Percentiles rank a stretch among this genome's conserved stretches.
phyloP scores from a whole-genome alignment of 1,140 invertebrate species.

The Steinernema khuongi region DNA sequence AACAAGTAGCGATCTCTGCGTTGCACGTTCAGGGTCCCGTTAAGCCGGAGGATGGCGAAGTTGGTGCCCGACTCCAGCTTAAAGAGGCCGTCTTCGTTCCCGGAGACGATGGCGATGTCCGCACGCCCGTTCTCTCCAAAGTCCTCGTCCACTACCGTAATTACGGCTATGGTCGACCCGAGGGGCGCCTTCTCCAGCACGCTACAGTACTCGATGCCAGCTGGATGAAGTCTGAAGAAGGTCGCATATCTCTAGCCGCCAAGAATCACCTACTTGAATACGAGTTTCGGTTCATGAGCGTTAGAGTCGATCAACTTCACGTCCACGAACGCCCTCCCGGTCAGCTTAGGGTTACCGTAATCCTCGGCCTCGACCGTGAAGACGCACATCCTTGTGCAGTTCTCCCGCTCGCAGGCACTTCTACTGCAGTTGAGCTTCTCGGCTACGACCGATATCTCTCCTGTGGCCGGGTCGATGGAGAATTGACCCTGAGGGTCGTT shows the following conservation, averaged over 20 bases:
- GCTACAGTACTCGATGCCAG: slow-evolving; percentile 72
- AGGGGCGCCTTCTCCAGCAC: slow-evolving; percentile 86
- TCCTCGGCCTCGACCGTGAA: slow-evolving; percentile 87
- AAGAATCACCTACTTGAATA: slow-evolving; percentile 41
- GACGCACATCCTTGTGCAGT: slow-evolving; percentile 80
- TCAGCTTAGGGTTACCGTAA: slow-evolving; percentile 79
- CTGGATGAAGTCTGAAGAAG: slow-evolving; percentile 74
- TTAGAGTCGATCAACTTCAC: slow-evolving; percentile 80
- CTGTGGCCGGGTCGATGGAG: slow-evolving; percentile 78
- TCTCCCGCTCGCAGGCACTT: slow-evolving; percentile 55
- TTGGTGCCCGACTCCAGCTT: slow-evolving; percentile 11
- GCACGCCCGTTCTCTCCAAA: slow-evolving; percentile 74
- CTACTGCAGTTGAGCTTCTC: slow-evolving; percentile 8
- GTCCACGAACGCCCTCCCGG: slow-evolving; percentile 86
- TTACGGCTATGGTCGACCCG: slow-evolving; percentile 81
- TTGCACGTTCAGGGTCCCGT: not conserved
- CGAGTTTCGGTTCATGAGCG: slow-evolving; percentile 85
- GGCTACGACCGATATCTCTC: slow-evolving; percentile 68
- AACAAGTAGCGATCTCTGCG: not conserved
- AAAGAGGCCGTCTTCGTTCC: slow-evolving; percentile 1
- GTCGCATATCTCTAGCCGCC: not conserved
- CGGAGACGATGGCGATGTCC: slow-evolving; percentile 25
- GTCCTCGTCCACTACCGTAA: slow-evolving; percentile 84
- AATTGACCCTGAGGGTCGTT: slow-evolving; percentile 78
- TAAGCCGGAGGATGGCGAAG: slow-evolving; percentile 4